These are phyloP conservation scores for Trochalopteron elliotii DNA, from an alignment of 2,113 vertebrate genomes.

Conservation along the genomic window DNA sequence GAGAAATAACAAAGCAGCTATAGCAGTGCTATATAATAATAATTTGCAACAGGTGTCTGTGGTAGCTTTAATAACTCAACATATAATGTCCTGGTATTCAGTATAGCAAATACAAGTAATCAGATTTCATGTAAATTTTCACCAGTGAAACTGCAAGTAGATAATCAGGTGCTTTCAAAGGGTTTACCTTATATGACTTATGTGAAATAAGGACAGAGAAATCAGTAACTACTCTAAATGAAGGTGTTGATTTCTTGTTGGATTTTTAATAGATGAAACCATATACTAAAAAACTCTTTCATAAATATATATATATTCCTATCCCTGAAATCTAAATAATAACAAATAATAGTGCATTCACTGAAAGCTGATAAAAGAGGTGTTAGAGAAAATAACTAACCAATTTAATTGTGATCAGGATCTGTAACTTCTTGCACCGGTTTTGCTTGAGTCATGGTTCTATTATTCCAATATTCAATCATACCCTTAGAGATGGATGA, in stretches of 20 bases:
- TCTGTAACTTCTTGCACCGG: background rate
- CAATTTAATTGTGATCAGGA: background rate
- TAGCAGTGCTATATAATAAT: background rate
- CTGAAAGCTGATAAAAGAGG: background rate
- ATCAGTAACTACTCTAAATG: background rate
- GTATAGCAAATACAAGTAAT: background rate
- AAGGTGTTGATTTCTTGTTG: background rate
- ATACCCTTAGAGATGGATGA: background rate
- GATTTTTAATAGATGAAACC: background rate
- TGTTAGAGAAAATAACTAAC: background rate
- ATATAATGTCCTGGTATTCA: background rate
- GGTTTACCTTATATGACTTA: background rate
- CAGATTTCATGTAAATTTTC: background rate
- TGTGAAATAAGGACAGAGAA: background rate
- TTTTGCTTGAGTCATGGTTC: background rate
- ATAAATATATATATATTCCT: background rate
- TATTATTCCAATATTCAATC: background rate
- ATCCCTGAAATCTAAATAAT: background rate
- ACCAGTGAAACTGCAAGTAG: background rate
- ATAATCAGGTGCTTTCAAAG: background rate
- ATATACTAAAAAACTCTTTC: background rate
- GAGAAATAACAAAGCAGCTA: background rate
- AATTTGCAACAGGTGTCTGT: constrained; percentile 18
- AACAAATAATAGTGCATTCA: background rate
- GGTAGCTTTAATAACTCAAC: background rate